Evolutionary conservation across 2,113 vertebrate genomes (phyloP).

Genomic region (Coptodon bakossiorum): DNA sequence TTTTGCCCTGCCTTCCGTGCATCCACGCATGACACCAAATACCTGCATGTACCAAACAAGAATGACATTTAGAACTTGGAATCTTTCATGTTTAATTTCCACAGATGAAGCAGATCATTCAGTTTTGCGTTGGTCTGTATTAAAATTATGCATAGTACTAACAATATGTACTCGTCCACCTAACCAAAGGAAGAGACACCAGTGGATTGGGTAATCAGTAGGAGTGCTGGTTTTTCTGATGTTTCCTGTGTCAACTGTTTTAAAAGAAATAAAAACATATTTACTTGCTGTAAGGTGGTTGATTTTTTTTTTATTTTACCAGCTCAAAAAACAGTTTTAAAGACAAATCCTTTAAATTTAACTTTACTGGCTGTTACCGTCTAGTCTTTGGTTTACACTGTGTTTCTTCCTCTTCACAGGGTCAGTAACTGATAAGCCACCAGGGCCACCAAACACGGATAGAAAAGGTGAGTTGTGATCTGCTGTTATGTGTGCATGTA

Average conservation of each 20-base stretch:
- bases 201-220: background rate
- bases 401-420: slow-evolving; percentile 67
- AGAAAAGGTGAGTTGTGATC: slow-evolving; percentile 96
- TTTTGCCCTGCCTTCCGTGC: background rate
- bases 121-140: background rate
- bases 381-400: background rate
- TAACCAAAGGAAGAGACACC: background rate
- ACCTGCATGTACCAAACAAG: slow-evolving; percentile 15
- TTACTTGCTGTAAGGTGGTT: background rate
- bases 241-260: background rate
- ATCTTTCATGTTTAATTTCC: background rate
- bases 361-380: background rate
- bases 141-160: slow-evolving; percentile 14
- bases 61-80: background rate
- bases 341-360: background rate
- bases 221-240: background rate
- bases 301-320: background rate
- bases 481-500: slow-evolving; percentile 42
- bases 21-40: slow-evolving; percentile 38
- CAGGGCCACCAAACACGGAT: slow-evolving; percentile 86
- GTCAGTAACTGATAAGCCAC: slow-evolving; percentile 93
- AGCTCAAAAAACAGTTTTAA: background rate
- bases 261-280: background rate
- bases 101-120: background rate
- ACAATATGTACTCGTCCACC: slow-evolving; percentile 4